Evolutionary conservation across 2,113 vertebrate genomes (phyloP), one percentile per base, ranked within the genome.

Genomic region (Aspiorhynchus laticeps): DNA sequence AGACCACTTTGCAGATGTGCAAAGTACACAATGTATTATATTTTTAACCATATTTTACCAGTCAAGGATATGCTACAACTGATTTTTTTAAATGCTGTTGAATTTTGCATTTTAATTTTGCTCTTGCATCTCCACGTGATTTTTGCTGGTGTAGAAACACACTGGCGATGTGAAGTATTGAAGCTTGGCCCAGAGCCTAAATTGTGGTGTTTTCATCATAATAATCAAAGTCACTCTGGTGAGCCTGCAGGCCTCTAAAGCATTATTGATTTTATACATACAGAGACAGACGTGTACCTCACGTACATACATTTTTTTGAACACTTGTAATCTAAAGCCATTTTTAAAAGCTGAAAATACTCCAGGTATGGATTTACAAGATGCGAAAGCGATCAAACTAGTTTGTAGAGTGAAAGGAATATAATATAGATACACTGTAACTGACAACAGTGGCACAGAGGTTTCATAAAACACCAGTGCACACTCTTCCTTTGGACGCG

Each of bases 391-490:
- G 5, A 4, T 12, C 28, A 24, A 73, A 73, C 19, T 11, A 11
- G 69, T 73, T 24, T 24, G 33, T 38, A 73, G 69, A 73, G 33
- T 41, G 31, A 38, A 73, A 41, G 31, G 7, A 8, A 73, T 6
- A 11, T 24, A 10, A 38, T 11, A 43, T 11, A 71, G 28, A 36
- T 7, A 56, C 19, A 56, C 31, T 41, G 33, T 73, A 15, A 48
- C 12, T 59, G 77, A 38, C 77, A 79, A 79, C 77, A 59, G 14
- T 24, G 76, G 76, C 5, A 21, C 75, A 24, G 56, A 80, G 38
- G 69, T 73, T 63, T 88, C 74, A 86, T 80, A 80, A 87, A 74
- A 74, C 56, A 74, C 33, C 67, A 19, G n/a, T 38, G 26, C 43
- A 28, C 63, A 80, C 65, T 5, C 65, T 69, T 84, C 65, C 53